Percentiles rank a stretch among this genome's conserved stretches.
phyloP scores from a whole-genome alignment of 2,888 invertebrate species.

The Lymantria monacha region DNA sequence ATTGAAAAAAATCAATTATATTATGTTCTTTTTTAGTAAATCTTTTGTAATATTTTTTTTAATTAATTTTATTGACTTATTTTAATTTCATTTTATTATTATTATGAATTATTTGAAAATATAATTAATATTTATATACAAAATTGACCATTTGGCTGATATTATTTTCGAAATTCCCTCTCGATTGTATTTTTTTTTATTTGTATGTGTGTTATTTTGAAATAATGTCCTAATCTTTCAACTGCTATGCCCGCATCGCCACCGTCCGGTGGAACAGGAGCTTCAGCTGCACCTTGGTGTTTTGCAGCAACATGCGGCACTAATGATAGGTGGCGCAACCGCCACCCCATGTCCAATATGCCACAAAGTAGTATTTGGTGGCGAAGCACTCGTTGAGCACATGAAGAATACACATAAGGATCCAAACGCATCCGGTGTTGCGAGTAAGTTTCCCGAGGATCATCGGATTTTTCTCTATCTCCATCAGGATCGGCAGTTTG shows the following conservation, averaged over 20 bases:
- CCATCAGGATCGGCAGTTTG: constrained; percentile 27
- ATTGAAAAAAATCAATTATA: no score
- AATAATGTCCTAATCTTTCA: constrained; percentile 66
- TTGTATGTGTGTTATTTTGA: constrained; percentile 48
- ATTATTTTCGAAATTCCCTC: constrained; percentile 57
- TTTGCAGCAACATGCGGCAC: constrained; percentile 97
- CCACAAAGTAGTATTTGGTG: constrained; percentile 96
- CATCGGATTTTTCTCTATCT: constrained; percentile 34
- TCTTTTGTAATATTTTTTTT: no score
- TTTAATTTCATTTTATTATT: no score
- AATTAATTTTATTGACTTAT: no score
- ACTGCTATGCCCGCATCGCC: constrained; percentile 76
- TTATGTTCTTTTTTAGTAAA: no score
- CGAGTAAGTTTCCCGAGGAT: constrained; percentile 87
- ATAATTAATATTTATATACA: constrained; percentile 8
- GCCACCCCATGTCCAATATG: constrained; percentile 96
- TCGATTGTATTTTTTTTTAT: constrained; percentile 41
- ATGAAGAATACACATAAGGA: constrained; percentile 98
- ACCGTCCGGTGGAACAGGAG: constrained; percentile 83
- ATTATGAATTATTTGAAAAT: no score
- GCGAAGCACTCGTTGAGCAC: constrained; percentile 96
- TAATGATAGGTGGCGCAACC: constrained; percentile 94
- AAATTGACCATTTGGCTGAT: constrained; percentile 54
- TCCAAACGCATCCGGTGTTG: constrained; percentile 93
- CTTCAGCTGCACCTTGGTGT: constrained; percentile 96